Evolutionary conservation across 1,140 invertebrate genomes (phyloP).

Genomic region (Brachionus koreanus): DNA sequence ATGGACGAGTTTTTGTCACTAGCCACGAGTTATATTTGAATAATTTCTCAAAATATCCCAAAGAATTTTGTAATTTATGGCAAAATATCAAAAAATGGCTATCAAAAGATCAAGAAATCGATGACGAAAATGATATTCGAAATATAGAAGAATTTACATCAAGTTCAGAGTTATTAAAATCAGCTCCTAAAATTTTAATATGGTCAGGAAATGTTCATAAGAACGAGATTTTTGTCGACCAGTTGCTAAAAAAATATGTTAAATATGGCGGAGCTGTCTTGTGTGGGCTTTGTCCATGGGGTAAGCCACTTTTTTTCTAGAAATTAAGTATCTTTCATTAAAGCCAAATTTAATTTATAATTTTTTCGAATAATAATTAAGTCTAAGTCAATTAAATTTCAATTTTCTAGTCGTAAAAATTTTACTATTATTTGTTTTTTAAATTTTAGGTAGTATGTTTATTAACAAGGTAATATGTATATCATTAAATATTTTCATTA

Average conservation of each 20-base stretch:
- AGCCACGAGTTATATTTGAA: constrained; percentile 4
- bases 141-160: neutral
- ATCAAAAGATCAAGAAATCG: neutral
- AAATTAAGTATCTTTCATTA: neutral
- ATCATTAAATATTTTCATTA: too few relatives aligned
- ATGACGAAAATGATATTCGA: neutral
- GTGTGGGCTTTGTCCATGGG: constrained; percentile 20
- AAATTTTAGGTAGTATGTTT: neutral
- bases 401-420: neutral
- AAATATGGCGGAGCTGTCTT: constrained; percentile 8
- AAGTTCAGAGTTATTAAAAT: neutral
- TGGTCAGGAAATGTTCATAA: neutral
- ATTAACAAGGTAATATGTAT: too few relatives aligned
- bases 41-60: neutral
- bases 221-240: constrained; percentile 28
- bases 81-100: constrained; percentile 36
- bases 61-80: constrained; percentile 12
- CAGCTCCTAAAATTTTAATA: neutral
- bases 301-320: neutral
- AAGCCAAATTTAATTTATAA: neutral
- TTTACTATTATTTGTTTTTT: neutral
- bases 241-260: constrained; percentile 36
- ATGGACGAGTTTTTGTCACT: constrained; percentile 21
- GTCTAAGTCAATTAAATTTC: neutral
- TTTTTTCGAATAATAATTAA: too few relatives aligned